phyloP scores from a whole-genome alignment of 2,888 invertebrate genomes.

The Folsomia manolachei region DNA sequence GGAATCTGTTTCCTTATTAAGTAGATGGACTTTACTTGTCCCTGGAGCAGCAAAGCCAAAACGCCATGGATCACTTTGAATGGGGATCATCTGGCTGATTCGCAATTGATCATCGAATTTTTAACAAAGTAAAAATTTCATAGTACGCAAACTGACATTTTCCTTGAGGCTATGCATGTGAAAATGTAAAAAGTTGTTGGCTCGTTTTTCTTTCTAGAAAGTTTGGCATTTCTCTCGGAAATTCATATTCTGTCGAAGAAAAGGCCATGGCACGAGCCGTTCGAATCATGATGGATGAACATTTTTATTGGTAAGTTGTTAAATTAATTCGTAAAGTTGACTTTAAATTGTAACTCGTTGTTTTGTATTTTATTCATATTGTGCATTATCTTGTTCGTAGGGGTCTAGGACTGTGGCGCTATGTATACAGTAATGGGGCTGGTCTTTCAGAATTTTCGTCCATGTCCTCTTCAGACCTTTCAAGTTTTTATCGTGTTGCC shows the following conservation, averaged over 20 bases:
- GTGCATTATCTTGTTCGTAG: constrained; percentile 13
- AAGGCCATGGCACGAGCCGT: constrained; percentile 24
- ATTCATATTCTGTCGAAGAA: constrained; percentile 21
- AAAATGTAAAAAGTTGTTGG: background rate
- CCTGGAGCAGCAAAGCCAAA: constrained; percentile 33
- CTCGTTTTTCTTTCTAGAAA: constrained; percentile 13
- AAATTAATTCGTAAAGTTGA: background rate
- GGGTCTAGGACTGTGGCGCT: constrained; percentile 40
- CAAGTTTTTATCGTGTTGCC: constrained; percentile 6
- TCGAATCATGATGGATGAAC: constrained; percentile 53
- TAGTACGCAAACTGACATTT: background rate
- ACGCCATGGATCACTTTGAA: constrained; percentile 48
- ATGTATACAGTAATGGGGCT: constrained; percentile 29
- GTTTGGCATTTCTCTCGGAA: constrained; percentile 16
- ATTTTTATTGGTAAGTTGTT: constrained; percentile 54
- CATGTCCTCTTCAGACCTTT: constrained; percentile 9
- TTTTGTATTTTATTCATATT: background rate
- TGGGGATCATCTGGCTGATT: constrained; percentile 42
- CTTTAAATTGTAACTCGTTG: background rate
- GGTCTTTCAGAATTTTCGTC: constrained; percentile 26
- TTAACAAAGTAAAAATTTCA: constrained; percentile 26
- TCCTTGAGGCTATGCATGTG: background rate
- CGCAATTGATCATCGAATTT: constrained; percentile 38
- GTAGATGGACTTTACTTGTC: constrained; percentile 26
- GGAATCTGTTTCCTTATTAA: background rate